Conservation (phyloP, 92 coral and sea anemone species). For the Porites rus region DNA sequence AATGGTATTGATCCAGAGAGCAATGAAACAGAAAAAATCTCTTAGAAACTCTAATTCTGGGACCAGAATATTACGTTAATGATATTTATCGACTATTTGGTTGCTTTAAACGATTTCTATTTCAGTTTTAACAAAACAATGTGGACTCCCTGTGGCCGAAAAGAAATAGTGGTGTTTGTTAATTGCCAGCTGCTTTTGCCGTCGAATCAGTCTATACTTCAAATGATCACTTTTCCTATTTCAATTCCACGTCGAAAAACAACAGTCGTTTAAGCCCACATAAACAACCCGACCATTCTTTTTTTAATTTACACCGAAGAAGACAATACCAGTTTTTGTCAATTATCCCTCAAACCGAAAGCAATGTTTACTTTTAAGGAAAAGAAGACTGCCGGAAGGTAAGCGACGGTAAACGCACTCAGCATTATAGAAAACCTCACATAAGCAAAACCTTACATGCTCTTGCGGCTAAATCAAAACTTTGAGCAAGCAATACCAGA, state of each 20-base stretch:
- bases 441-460: not conserved
- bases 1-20: too few species aligned
- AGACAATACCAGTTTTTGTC: conserved; percentile 5
- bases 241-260: not conserved
- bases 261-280: conserved; percentile 24
- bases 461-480: too few species aligned
- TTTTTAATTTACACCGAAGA: not conserved
- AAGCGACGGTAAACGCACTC: not conserved
- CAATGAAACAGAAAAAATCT: too few species aligned
- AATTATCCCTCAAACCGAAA: conserved; percentile 16
- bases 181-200: not conserved
- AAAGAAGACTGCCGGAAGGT: not conserved
- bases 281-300: not conserved
- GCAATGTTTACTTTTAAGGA: conserved; percentile 8
- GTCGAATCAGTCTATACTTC: not conserved
- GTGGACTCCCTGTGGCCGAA: not conserved
- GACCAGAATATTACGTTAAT: too few species aligned
- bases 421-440: not conserved
- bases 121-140: not conserved
- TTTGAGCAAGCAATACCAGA: not conserved
- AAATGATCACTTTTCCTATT: not conserved
- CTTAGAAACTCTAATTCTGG: not conserved
- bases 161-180: not conserved
- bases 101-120: not conserved
- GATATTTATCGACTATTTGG: not conserved